Conservation (phyloP, 2,113 vertebrate genomes). For the Tauraco erythrolophus region DNA sequence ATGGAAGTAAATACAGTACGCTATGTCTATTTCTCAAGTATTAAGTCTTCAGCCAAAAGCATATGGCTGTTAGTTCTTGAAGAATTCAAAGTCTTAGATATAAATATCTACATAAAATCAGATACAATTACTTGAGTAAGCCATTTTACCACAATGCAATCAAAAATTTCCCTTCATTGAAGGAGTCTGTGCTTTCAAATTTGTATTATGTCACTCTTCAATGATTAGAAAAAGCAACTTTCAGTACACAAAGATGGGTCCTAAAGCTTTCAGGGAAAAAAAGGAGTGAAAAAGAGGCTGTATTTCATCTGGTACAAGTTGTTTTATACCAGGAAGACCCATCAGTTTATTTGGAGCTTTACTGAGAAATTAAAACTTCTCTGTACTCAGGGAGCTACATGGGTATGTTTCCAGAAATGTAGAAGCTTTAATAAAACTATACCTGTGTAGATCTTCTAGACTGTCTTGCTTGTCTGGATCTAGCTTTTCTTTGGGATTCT, state of each 20-base stretch:
- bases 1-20: not conserved
- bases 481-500: slow-evolving; percentile 98
- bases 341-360: not conserved
- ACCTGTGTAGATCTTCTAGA: slow-evolving; percentile 98
- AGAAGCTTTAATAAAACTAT: not conserved
- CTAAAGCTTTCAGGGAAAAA: not conserved
- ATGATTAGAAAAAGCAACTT: not conserved
- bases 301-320: not conserved
- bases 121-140: not conserved
- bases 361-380: not conserved
- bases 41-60: not conserved
- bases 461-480: slow-evolving; percentile 97
- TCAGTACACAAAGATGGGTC: not conserved
- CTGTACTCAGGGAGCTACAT: not conserved
- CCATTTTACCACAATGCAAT: not conserved
- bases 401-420: not conserved
- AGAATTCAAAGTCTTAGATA: not conserved
- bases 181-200: not conserved
- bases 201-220: not conserved
- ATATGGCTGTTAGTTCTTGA: not conserved
- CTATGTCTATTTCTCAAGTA: not conserved
- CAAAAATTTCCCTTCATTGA: not conserved
- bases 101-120: not conserved
- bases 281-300: not conserved
- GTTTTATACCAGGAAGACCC: not conserved